Evolutionary conservation across 2,888 invertebrate species (phyloP).

Genomic region (Cybosia mesomella): DNA sequence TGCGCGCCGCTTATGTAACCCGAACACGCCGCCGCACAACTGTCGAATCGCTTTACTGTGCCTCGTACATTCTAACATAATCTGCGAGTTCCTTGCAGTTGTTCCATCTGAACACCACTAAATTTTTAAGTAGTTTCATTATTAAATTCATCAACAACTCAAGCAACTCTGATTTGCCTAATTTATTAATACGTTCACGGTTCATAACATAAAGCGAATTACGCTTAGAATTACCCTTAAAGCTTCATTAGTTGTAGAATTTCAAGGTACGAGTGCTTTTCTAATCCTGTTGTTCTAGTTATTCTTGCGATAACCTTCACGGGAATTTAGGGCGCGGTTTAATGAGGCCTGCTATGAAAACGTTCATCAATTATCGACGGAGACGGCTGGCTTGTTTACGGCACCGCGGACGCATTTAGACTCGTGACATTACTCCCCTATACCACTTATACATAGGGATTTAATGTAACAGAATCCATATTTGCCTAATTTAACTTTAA

Average conservation of each 20-base stretch:
- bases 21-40: constrained; percentile 61
- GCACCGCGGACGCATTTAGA: constrained; percentile 83
- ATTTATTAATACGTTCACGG: constrained; percentile 16
- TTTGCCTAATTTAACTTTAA: constrained; percentile 49
- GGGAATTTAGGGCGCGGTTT: constrained; percentile 81
- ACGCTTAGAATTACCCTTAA: constrained; percentile 44
- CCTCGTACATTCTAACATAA: constrained; percentile 39
- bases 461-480: constrained; percentile 55
- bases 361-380: constrained; percentile 85
- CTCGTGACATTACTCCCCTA: constrained; percentile 75
- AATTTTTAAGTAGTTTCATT: background rate
- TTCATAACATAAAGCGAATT: constrained; percentile 27
- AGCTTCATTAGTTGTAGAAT: constrained; percentile 53
- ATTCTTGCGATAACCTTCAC: constrained; percentile 77
- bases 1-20: constrained; percentile 81
- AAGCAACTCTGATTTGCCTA: background rate
- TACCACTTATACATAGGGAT: constrained; percentile 48
- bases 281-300: constrained; percentile 62
- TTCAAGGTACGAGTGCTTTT: constrained; percentile 46
- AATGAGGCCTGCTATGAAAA: constrained; percentile 83
- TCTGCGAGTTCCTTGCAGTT: constrained; percentile 25
- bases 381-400: constrained; percentile 81
- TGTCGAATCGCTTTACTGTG: constrained; percentile 56
- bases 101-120: background rate
- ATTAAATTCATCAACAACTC: background rate